Percentiles rank a stretch among this genome's conserved stretches.
These are phyloP conservation scores for Eupristina koningsbergeri DNA, from an alignment of 1,140 invertebrate genomes.

Conservation along the genomic window DNA sequence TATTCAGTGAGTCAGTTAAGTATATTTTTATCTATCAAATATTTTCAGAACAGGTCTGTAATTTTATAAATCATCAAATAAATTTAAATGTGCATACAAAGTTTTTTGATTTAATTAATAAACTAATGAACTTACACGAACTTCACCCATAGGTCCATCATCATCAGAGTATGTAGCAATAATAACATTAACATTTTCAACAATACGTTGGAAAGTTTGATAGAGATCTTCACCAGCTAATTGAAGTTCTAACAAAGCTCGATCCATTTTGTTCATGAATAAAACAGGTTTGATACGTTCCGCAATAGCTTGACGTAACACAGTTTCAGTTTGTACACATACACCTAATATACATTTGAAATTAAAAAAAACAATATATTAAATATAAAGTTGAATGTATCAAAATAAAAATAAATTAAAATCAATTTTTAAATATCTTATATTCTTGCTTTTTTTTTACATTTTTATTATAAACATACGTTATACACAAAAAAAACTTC, in stretches of 20 bases:
- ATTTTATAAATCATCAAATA: conserved; percentile 67
- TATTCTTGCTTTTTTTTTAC: too few relatives aligned
- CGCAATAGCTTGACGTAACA: conserved; percentile 97
- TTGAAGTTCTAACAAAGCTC: conserved; percentile 95
- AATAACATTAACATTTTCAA: conserved; percentile 99
- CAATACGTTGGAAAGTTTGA: conserved; percentile 99
- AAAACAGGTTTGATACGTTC: conserved; percentile 99
- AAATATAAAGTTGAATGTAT: too few relatives aligned
- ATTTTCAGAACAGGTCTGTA: conserved; percentile 71
- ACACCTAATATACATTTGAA: conserved; percentile 80
- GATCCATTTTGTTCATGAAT: conserved; percentile 99
- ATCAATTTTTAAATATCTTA: too few relatives aligned
- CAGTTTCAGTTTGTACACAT: conserved; percentile 99
- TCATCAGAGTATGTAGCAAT: conserved; percentile 99
- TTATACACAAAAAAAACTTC: too few relatives aligned
- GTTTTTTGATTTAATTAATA: background rate
- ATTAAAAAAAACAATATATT: background rate
- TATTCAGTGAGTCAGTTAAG: conserved; percentile 55
- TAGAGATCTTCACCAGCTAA: conserved; percentile 97
- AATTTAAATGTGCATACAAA: background rate
- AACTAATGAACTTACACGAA: conserved; percentile 80
- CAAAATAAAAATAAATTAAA: too few relatives aligned
- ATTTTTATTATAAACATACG: too few relatives aligned
- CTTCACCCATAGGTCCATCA: conserved; percentile 98
- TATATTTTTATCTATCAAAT: conserved; percentile 61